Evolutionary conservation across 2,888 invertebrate genomes (phyloP).

Genomic region (Xestobium rufovillosum): DNA sequence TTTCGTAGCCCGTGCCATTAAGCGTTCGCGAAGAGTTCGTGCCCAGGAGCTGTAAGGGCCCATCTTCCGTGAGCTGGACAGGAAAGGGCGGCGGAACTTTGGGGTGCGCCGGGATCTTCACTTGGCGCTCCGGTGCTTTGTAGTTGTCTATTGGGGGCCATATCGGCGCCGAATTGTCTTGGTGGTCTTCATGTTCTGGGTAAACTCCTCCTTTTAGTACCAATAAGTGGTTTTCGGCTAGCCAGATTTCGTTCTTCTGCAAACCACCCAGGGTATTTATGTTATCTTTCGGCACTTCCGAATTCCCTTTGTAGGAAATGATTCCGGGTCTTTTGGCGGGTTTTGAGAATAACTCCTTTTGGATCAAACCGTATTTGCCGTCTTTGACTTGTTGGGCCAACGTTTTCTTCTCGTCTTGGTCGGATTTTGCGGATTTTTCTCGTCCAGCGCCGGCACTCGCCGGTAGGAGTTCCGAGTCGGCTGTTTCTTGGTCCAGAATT

Average conservation of each 20-base stretch:
- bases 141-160: slow-evolving; percentile 84
- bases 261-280: slow-evolving; percentile 73
- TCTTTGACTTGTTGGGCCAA: slow-evolving; percentile 84
- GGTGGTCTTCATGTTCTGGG: slow-evolving; percentile 44
- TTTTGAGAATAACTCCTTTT: slow-evolving; percentile 70
- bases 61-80: slow-evolving; percentile 77
- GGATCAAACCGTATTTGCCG: slow-evolving; percentile 83
- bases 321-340: slow-evolving; percentile 68
- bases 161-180: slow-evolving; percentile 40
- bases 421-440: slow-evolving; percentile 26
- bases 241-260: slow-evolving; percentile 80
- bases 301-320: slow-evolving; percentile 71
- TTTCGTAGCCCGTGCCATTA: slow-evolving; percentile 54
- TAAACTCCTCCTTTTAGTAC: slow-evolving; percentile 74
- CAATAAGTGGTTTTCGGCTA: slow-evolving; percentile 80
- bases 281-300: slow-evolving; percentile 75
- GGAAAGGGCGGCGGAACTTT: slow-evolving; percentile 91
- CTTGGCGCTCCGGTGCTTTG: slow-evolving; percentile 72
- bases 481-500: slow-evolving; percentile 39
- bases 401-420: slow-evolving; percentile 74
- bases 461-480: slow-evolving; percentile 28
- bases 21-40: slow-evolving; percentile 68
- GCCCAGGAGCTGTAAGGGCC: slow-evolving; percentile 81
- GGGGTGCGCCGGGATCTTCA: slow-evolving; percentile 74
- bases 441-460: slow-evolving; percentile 7